Percentiles rank a stretch among this genome's conserved stretches.
phyloP scores from a whole-genome alignment of 2,888 invertebrate species.

The Limnephilus lunatus region DNA sequence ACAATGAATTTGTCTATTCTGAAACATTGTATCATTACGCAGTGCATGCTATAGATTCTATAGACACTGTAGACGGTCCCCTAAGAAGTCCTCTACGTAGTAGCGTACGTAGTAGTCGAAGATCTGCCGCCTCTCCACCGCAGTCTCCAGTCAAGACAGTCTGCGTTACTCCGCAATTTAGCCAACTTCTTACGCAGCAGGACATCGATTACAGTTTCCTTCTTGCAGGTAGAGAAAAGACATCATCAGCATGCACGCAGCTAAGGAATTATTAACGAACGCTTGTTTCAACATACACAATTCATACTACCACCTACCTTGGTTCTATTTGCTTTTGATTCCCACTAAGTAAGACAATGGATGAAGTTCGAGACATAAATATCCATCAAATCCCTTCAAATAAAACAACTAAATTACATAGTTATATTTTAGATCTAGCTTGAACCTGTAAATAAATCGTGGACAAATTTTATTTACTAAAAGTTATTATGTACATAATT shows the following conservation, averaged over 20 bases:
- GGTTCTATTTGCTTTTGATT: not conserved
- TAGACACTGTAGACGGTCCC: constrained; percentile 2
- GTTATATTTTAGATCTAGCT: not conserved
- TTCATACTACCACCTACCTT: not conserved
- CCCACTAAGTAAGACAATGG: not conserved
- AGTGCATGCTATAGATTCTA: not conserved
- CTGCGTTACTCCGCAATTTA: not conserved
- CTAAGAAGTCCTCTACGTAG: not conserved
- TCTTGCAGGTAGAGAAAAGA: not conserved
- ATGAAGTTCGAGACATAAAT: not conserved
- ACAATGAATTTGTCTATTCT: not conserved
- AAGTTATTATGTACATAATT: not conserved
- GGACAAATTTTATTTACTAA: not conserved
- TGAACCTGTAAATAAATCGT: not conserved
- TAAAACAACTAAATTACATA: not conserved
- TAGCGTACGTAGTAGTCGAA: not conserved
- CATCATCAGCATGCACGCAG: not conserved
- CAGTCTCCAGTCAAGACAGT: not conserved
- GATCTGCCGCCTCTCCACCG: not conserved
- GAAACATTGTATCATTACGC: not conserved
- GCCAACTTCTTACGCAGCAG: not conserved
- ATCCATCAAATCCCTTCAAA: not conserved
- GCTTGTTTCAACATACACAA: not conserved
- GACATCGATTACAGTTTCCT: constrained; percentile 2
- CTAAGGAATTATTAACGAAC: not conserved